Percentiles rank a stretch among this genome's conserved stretches.
Conservation (phyloP, 2,113 vertebrate genomes). For the Loxodonta africana region DNA sequence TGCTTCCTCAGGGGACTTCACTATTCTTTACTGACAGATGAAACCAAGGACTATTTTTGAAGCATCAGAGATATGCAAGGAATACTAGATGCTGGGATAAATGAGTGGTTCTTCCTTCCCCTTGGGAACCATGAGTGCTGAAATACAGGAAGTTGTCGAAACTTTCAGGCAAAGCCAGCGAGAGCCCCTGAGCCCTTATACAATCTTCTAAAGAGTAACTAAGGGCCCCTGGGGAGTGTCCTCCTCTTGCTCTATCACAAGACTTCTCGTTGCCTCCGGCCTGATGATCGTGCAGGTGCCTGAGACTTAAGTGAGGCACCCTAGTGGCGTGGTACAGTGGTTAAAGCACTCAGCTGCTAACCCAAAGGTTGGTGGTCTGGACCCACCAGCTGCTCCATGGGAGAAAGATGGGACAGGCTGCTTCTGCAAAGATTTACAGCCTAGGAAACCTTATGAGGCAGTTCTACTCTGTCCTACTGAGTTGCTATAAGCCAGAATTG, state of each 20-base stretch:
- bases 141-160: neutral
- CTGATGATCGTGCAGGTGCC: too few relatives aligned
- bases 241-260: neutral
- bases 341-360: too few relatives aligned
- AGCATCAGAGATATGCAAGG: neutral
- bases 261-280: neutral
- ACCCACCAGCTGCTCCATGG: too few relatives aligned
- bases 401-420: too few relatives aligned
- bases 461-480: too few relatives aligned
- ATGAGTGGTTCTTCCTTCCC: neutral
- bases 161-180: neutral
- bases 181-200: neutral
- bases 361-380: too few relatives aligned
- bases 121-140: neutral
- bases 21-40: neutral
- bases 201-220: neutral
- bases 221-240: neutral
- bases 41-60: neutral
- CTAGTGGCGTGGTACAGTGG: too few relatives aligned
- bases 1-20: neutral
- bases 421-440: too few relatives aligned
- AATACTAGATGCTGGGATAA: neutral
- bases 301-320: slow-evolving; percentile 1
- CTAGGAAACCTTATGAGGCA: too few relatives aligned
- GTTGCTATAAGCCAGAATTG: too few relatives aligned